A percentile compares a stretch with the other conserved stretches of the same genome.
Evolutionary conservation across 2,888 invertebrate genomes (phyloP).

Genomic region (Xestia xanthographa): DNA sequence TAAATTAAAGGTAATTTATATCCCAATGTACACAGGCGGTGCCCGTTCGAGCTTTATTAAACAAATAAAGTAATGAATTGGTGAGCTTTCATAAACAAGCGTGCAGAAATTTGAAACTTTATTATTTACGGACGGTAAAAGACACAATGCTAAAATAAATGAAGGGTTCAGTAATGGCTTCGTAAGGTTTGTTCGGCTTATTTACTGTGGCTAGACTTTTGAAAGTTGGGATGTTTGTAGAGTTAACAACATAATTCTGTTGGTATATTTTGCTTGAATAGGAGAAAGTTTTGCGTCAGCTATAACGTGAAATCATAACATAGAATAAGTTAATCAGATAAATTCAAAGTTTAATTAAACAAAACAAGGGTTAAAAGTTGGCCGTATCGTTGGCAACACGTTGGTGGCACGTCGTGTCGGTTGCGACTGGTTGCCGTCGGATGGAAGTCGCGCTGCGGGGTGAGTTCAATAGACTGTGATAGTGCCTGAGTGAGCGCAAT

Average conservation of each 20-base stretch:
- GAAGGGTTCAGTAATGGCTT: conserved; percentile 70
- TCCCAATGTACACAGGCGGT: conserved; percentile 81
- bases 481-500: conserved; percentile 62
- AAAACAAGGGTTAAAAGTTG: conserved; percentile 33
- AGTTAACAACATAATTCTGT: conserved; percentile 57
- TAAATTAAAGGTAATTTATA: conserved; percentile 90
- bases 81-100: conserved; percentile 84
- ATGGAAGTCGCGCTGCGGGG: conserved; percentile 38
- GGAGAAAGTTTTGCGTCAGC: conserved; percentile 52
- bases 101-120: conserved; percentile 84
- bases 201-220: conserved; percentile 66
- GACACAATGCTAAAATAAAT: conserved; percentile 76
- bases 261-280: conserved; percentile 52
- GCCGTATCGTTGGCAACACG: conserved; percentile 21
- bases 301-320: conserved; percentile 53
- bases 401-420: conserved; percentile 28
- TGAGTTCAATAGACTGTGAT: conserved; percentile 65
- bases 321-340: conserved; percentile 48
- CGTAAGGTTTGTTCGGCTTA: conserved; percentile 59
- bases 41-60: conserved; percentile 87
- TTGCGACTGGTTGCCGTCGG: conserved; percentile 34
- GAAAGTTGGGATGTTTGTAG: conserved; percentile 58
- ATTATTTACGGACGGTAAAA: conserved; percentile 80
- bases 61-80: conserved; percentile 89
- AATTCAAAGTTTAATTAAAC: conserved; percentile 51